Base-by-base conservation (phyloP, 2,888 invertebrate species). In the Metalampra italica region DNA sequence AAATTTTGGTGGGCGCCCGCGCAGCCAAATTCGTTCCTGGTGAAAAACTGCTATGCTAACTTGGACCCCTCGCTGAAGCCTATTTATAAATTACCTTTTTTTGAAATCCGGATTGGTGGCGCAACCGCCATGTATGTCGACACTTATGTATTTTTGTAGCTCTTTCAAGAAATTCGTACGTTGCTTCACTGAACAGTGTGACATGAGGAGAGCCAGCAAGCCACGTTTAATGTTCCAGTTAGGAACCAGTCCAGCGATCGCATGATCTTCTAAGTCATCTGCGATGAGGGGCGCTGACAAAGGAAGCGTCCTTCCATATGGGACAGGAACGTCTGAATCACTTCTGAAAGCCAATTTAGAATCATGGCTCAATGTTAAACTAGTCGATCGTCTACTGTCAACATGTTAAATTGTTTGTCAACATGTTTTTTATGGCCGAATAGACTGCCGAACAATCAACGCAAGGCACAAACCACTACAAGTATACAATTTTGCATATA, bases 311-410 rank as follows among this genome's bases (percentile, higher is more conserved):
- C 93, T 85, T 0, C 93, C 93, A 50, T 93, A 93, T 0, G 93
- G 92, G 3, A 93, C 92, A 0, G 93, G 93, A 12, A 93, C 82
- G 57, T 93, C 93, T 1, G 93, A 88, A 54, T 92, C 91, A 66
- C 81, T 88, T 64, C 94, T 92, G 75, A 66, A 91, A 69, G n/a
- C n/a, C n/a, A n/a, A n/a, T n/a, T 71, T 68, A 68, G 90, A 56
- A 71, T 9, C 15, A 11, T 9, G n/a, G 3, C 13, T 34, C 7
- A 34, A 34, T n/a, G n/a, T n/a, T n/a, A n/a, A n/a, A n/a, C n/a
- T n/a, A n/a, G n/a, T n/a, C n/a, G n/a, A n/a, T n/a, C n/a, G n/a
- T n/a, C n/a, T n/a, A n/a, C n/a, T n/a, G n/a, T n/a, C n/a, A n/a
- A n/a, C n/a, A n/a, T n/a, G n/a, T n/a, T n/a, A n/a, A n/a, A n/a